Base-by-base conservation (phyloP, 2,797 vertebrate species). In the Bradypus variegatus region DNA sequence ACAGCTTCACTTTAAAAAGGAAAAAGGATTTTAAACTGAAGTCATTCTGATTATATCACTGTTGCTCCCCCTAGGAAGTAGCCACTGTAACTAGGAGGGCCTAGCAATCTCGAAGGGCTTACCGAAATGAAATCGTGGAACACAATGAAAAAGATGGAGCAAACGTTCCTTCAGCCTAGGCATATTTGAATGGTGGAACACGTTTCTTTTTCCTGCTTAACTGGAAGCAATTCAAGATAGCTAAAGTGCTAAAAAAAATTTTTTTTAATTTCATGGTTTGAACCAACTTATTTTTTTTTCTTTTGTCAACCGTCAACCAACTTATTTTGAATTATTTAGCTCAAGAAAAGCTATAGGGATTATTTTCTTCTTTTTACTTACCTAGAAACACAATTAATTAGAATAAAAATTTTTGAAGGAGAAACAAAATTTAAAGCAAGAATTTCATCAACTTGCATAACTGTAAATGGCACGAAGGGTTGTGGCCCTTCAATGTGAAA, bases 281-380 rank as follows among this genome's bases (percentile, higher is more conserved):
- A 23, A 58, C 55, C 55, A 58, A 10, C 23, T 5, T 31, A 38
- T 62, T 48, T 70, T 81, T 53, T 70, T 69, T 92, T 33, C 78
- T 84, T 19, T 58, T 58, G 55, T 58, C 55, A 58, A 58, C 83
- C 36, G 60, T 77, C 85, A 88, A 79, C 53, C 41, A 76, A 70
- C 8, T 50, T 81, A 75, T 25, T 89, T 89, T 88, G 70, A 92
- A 86, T 87, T 70, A 87, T 77, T 89, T 91, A 86, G 45, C 72
- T 45, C 11, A 89, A 92, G 27, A 36, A 92, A 86, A 89, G 25
- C 65, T 77, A 25, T 50, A 55, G 21, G 16, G n/a, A 19, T n/a
- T 62, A 12, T 88, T 88, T 83, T 91, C 27, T 75, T 91, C 69
- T 67, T 86, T 69, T 87, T 72, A 64, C 19, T 89, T 91, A 82